Base-by-base conservation (phyloP, 2,113 vertebrate species). In the Cairina moschata region DNA sequence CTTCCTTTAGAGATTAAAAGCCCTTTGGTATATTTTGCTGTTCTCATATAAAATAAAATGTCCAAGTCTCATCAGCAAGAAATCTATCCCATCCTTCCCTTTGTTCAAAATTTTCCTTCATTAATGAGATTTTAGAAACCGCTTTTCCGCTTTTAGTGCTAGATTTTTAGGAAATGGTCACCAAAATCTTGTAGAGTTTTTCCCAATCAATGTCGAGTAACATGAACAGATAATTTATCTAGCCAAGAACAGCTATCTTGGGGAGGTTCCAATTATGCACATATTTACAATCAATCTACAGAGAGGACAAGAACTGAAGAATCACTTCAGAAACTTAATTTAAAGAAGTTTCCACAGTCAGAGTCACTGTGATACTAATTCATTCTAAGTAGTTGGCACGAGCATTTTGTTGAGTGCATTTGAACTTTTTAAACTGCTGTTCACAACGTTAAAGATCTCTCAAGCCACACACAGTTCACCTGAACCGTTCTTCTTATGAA, bases 21-120 rank as follows among this genome's bases (percentile, higher is more conserved):
- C 17, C 2, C 2, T 83, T 66, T 50, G 4, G 0, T 36, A 34
- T 13, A 2, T 42, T 22, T 65, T 69, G 3, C 1, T 76, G 4
- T 55, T 40, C 4, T 8, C 11, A 55, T 29, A 5, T 8, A 0
- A 22, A 44, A 59, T 44, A 79, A 48, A 52, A 73, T n/a, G 6
- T 28, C 2, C 8, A 28, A 40, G 21, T 55, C 38, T 68, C n/a
- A 76, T 76, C 31, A 79, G 6, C n/a, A 56, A 46, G 8, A 86
- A 59, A 73, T 40, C 11, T 16, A 60, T 23, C 1, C 0, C 15
- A 56, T 65, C 6, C 15, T 83, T 74, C 13, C 66, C 14, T 58
- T 52, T 28, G 34, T 28, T 77, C 2, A 6, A 46, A 76, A 5
- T 32, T 60, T 78, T 86, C 20, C 56, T 83, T 85, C 15, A 44